Evolutionary conservation across 2,797 vertebrate genomes (phyloP).

Genomic region (Melanotaenia nigrans): DNA sequence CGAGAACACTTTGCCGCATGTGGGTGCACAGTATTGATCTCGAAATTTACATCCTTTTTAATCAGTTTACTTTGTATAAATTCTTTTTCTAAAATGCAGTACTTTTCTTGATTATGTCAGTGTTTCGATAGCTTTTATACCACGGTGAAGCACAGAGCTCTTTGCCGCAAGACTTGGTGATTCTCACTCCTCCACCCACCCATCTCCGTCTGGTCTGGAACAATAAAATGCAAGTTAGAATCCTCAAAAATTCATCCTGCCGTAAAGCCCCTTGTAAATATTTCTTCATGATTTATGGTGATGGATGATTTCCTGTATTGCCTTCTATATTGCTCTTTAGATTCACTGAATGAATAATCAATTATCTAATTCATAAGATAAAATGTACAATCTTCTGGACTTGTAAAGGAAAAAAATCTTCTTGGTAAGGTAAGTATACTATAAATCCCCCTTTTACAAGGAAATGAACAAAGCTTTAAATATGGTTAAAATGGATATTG

Average conservation of each 20-base stretch:
- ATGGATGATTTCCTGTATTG: not conserved
- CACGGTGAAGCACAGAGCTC: constrained; percentile 1
- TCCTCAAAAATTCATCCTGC: not conserved
- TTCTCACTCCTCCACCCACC: constrained; percentile 9
- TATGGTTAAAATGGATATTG: no score
- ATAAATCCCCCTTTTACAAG: not conserved
- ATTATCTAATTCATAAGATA: not conserved
- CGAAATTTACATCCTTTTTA: constrained; percentile 7
- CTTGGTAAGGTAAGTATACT: not conserved
- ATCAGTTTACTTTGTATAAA: not conserved
- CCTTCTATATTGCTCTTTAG: constrained; percentile 1
- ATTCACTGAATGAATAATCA: constrained; percentile 11
- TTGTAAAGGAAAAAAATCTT: not conserved
- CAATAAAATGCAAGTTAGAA: not conserved
- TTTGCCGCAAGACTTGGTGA: not conserved
- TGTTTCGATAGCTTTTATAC: not conserved
- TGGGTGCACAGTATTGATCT: not conserved
- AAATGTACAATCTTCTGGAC: not conserved
- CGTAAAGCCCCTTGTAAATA: not conserved
- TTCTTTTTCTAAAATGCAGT: not conserved
- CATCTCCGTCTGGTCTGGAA: not conserved
- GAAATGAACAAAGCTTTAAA: not conserved
- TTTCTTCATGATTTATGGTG: constrained; percentile 5
- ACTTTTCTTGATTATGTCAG: not conserved
- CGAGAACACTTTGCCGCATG: not conserved